Percentiles rank a stretch among this genome's conserved stretches.
Conservation (phyloP, 2,797 vertebrate species). For the Macroramphosus scolopax region DNA sequence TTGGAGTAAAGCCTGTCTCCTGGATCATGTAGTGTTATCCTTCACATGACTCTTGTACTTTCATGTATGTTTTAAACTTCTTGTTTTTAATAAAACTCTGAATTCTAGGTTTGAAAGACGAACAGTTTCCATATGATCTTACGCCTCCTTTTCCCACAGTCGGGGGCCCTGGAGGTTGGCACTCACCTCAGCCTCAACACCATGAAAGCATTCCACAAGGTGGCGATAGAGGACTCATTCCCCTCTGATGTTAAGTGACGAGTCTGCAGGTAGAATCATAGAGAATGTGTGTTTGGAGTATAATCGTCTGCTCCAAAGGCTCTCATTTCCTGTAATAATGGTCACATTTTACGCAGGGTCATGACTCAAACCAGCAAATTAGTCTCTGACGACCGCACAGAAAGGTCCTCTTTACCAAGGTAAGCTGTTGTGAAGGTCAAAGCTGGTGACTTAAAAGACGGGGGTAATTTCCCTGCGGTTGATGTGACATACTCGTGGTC, state of each 20-base stretch:
- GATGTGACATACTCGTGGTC: slow-evolving; percentile 49
- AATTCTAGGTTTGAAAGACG: slow-evolving; percentile 50
- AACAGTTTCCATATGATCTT: slow-evolving; percentile 60
- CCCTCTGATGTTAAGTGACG: slow-evolving; percentile 58
- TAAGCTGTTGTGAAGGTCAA: slow-evolving; percentile 41
- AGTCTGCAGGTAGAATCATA: slow-evolving; percentile 66
- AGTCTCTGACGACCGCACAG: slow-evolving; percentile 44
- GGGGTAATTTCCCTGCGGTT: slow-evolving; percentile 53
- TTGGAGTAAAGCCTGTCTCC: slow-evolving; percentile 48
- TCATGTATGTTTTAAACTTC: slow-evolving; percentile 59
- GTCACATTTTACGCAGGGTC: slow-evolving; percentile 36
- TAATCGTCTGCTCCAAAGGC: slow-evolving; percentile 41
- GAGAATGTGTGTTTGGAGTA: slow-evolving; percentile 15
- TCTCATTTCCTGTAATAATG: slow-evolving; percentile 69
- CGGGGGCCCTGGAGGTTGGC: slow-evolving; percentile 59
- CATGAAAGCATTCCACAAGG: slow-evolving; percentile 67
- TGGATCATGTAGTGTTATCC: slow-evolving; percentile 36
- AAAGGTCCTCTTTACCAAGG: slow-evolving; percentile 45
- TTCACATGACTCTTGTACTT: slow-evolving; percentile 49
- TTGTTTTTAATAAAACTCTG: slow-evolving; percentile 71
- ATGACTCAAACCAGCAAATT: slow-evolving; percentile 62
- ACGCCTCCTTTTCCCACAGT: slow-evolving; percentile 53
- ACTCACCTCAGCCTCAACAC: slow-evolving; percentile 21
- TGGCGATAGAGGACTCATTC: slow-evolving; percentile 71
- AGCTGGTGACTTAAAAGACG: slow-evolving; percentile 29